Evolutionary conservation across 30 jellyfish, hydroid and myxozoan genomes (phyloP).

Genomic region (Aurelia sp.): DNA sequence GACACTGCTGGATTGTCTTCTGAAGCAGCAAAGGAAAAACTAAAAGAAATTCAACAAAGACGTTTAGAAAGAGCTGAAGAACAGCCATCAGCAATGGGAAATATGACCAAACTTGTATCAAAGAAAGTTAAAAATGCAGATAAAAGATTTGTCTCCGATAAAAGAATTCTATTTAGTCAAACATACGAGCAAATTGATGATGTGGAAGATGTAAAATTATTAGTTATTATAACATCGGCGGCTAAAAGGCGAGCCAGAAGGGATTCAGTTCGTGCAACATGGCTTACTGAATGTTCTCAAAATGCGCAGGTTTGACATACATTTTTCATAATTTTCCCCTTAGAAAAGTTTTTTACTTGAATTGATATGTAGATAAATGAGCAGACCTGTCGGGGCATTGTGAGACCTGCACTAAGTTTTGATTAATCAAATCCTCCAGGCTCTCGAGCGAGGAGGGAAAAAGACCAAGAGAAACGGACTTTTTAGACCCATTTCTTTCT

Average conservation of each 20-base stretch:
- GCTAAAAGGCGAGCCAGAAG: slow-evolving; percentile 64
- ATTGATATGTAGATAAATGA: too few species aligned
- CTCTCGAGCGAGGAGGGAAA: too few species aligned
- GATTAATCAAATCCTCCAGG: too few species aligned
- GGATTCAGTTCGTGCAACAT: slow-evolving; percentile 68
- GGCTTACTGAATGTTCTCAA: slow-evolving; percentile 68
- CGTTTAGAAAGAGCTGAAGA: slow-evolving; percentile 4
- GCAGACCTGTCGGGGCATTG: too few species aligned
- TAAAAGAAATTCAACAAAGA: neutral
- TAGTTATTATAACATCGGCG: slow-evolving; percentile 62
- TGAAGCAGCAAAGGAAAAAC: neutral
- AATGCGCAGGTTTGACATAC: slow-evolving; percentile 7
- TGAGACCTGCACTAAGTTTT: too few species aligned
- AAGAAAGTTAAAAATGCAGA: slow-evolving; percentile 33
- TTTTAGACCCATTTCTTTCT: too few species aligned
- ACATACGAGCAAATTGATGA: slow-evolving; percentile 55
- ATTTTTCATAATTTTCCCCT: too few species aligned
- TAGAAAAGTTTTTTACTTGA: too few species aligned
- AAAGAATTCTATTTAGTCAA: slow-evolving; percentile 60
- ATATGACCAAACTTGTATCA: slow-evolving; percentile 16
- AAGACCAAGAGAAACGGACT: too few species aligned
- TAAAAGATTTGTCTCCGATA: slow-evolving; percentile 54
- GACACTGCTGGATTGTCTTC: neutral
- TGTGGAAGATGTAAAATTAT: slow-evolving; percentile 45
- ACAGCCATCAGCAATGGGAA: slow-evolving; percentile 54